Conservation (phyloP, 2,888 invertebrate genomes). For the Elysia crispata region DNA sequence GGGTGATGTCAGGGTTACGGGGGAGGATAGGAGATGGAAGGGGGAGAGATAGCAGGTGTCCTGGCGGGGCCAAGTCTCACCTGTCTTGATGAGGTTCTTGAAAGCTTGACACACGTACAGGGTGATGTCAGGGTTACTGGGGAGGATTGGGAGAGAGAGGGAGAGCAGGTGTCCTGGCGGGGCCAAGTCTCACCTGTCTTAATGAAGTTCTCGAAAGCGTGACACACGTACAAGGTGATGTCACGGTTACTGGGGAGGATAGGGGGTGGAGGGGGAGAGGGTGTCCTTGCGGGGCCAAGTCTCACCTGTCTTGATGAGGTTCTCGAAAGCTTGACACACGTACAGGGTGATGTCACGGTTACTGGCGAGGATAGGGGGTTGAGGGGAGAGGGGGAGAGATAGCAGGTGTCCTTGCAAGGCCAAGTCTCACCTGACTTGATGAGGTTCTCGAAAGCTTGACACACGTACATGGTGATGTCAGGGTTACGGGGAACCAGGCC, state of each 20-base stretch:
- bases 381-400: no score
- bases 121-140: conserved; percentile 34
- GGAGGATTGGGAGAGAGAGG: no score
- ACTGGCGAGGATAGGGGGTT: no score
- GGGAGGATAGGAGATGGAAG: no score
- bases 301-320: conserved; percentile 51
- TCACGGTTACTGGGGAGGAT: conserved; percentile 35
- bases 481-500: conserved; percentile 34
- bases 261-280: no score
- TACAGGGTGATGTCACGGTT: conserved; percentile 41
- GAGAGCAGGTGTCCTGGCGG: no score
- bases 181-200: no score
- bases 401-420: no score
- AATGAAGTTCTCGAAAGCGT: conserved; percentile 50
- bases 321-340: conserved; percentile 51
- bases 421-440: conserved; percentile 48
- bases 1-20: conserved; percentile 32
- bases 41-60: no score
- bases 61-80: no score
- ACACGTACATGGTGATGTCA: conserved; percentile 46
- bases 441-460: conserved; percentile 51
- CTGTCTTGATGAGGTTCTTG: conserved; percentile 50
- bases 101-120: conserved; percentile 49
- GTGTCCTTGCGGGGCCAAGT: no score
- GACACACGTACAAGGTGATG: conserved; percentile 48